Evolutionary conservation across 2,797 vertebrate genomes (phyloP).

Genomic region (Phrynocephalus guinanensis): DNA sequence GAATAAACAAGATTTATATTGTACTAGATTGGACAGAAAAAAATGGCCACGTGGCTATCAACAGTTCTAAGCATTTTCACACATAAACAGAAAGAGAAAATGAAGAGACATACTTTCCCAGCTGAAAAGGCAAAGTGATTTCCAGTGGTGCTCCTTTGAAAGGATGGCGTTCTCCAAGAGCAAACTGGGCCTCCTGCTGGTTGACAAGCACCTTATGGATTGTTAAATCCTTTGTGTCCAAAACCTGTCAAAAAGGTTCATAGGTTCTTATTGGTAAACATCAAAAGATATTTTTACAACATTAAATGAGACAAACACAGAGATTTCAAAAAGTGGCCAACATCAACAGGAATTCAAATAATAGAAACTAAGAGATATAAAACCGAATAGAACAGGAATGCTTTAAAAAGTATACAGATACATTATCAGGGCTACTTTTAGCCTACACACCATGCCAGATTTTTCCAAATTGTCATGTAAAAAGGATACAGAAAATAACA

Average conservation of each 20-base stretch:
- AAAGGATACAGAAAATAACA: neutral
- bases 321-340: neutral
- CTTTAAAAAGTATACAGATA: neutral
- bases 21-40: neutral
- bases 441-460: too few species aligned
- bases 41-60: neutral
- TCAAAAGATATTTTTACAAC: neutral
- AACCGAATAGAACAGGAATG: neutral
- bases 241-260: slow-evolving; percentile 79
- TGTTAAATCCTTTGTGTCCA: slow-evolving; percentile 90
- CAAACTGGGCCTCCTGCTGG: slow-evolving; percentile 85
- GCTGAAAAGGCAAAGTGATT: slow-evolving; percentile 87
- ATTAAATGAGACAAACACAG: neutral
- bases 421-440: neutral
- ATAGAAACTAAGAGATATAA: neutral
- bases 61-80: neutral
- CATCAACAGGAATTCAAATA: neutral
- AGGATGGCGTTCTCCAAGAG: slow-evolving; percentile 85
- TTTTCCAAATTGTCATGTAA: neutral
- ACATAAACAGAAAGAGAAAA: neutral
- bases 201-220: slow-evolving; percentile 85
- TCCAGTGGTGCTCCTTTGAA: slow-evolving; percentile 91
- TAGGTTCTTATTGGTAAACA: neutral
- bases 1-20: neutral
- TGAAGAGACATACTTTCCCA: slow-evolving; percentile 83